Evolutionary conservation across 1,140 invertebrate genomes (phyloP), one percentile per base, ranked within the genome.

Genomic region (Chrysopa pallens): DNA sequence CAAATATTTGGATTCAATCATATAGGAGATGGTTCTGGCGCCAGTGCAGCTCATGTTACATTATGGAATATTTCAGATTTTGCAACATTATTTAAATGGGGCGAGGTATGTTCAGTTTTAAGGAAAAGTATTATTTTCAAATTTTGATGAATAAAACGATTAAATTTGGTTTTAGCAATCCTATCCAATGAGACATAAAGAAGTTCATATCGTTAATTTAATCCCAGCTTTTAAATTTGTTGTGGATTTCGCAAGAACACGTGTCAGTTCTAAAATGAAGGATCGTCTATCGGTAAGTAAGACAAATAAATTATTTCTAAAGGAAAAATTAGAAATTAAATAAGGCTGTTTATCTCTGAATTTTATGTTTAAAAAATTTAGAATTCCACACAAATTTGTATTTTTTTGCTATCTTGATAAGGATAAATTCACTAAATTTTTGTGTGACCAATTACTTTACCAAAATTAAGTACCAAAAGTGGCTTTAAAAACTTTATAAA

Each of bases 181-280:
- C 5, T 50, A 79, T 38, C 82, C 83, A 9, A 72, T 84, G 63
- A 67, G 81, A 27, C 80, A 85, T 58, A 84, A 84, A 56, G 71
- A 75, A 53, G 67, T 74, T 31, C 77, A 85, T 51, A 61, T 79
- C 37, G 58, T 84, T 11, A 81, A 86, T 53, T 59, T 84, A 2
- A 77, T 78, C 8, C 50, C 69, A 14, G 66, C 76, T 1, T 52
- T 84, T 1, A 73, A 74, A 49, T 80, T 78, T 53, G 66, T 81
- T 13, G 75, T 82, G 44, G 78, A 83, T 50, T 78, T 84, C 51
- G 73, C 75, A 1, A 67, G 68, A 47, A 69, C 68, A 33, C 72
- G 76, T 50, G 64, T 84, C 23, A 78, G 75, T 42, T 62, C 68
- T 15, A 86, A 85, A 60, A 73, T 84, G 47, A 70, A 70, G 48